These are phyloP conservation scores for Dendronephthya gigantea DNA, from an alignment of 64 coral and sea anemone species.

Conservation along the genomic window DNA sequence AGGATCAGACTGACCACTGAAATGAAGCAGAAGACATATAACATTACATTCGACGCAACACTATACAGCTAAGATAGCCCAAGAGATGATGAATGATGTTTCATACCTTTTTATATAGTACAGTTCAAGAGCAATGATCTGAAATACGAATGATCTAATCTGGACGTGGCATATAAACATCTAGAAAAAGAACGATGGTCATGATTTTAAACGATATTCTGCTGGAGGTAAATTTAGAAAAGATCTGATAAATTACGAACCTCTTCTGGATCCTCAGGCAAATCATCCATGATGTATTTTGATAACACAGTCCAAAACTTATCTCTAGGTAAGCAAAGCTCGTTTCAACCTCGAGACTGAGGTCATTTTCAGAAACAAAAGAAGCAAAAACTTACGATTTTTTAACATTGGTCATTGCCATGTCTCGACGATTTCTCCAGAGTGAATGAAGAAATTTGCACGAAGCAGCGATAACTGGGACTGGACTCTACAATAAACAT, in stretches of 20 bases:
- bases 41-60: background rate
- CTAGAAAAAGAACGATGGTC: background rate
- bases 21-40: background rate
- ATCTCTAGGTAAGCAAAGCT: constrained; percentile 25
- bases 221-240: too few relatives aligned
- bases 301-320: constrained; percentile 71
- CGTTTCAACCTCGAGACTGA: background rate
- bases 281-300: constrained; percentile 48
- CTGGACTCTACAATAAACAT: background rate
- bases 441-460: constrained; percentile 58
- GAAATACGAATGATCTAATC: constrained; percentile 61
- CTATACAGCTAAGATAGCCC: background rate
- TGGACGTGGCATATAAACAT: constrained; percentile 43
- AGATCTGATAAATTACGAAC: background rate
- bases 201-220: background rate
- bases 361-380: background rate
- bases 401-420: constrained; percentile 59
- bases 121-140: constrained; percentile 69
- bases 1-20: constrained; percentile 58
- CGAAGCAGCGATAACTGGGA: constrained; percentile 48
- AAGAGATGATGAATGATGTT: background rate
- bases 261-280: background rate
- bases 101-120: constrained; percentile 84
- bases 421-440: constrained; percentile 80
- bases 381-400: constrained; percentile 42